These are phyloP conservation scores for Acipenser ruthenus DNA, from an alignment of 2,797 vertebrate genomes.

Conservation along the genomic window DNA sequence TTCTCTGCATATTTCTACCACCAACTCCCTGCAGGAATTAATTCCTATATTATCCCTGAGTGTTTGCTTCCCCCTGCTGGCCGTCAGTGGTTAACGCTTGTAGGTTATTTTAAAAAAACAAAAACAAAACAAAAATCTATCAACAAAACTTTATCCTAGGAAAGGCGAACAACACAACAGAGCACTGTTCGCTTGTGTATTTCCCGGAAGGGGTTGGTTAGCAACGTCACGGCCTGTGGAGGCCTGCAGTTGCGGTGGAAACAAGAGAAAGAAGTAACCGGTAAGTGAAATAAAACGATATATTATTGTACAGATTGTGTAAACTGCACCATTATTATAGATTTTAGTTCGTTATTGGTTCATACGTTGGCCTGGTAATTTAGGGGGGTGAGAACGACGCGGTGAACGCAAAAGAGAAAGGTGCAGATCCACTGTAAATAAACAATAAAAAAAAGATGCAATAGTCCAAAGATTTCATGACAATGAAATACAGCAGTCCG, in stretches of 20 bases:
- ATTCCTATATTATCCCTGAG: neutral
- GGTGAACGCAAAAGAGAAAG: neutral
- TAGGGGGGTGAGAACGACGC: too few relatives aligned
- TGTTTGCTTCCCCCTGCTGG: neutral
- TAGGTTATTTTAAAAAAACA: neutral
- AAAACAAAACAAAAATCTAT: neutral
- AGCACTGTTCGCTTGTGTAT: conserved; percentile 42
- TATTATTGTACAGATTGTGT: too few relatives aligned
- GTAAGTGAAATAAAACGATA: conserved; percentile 33
- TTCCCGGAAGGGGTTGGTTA: conserved; percentile 63
- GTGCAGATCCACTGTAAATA: conserved; percentile 1
- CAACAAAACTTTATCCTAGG: neutral
- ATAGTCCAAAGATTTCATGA: too few relatives aligned
- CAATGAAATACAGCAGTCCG: too few relatives aligned
- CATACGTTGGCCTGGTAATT: too few relatives aligned
- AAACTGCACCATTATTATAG: too few relatives aligned
- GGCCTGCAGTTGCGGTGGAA: conserved; percentile 29
- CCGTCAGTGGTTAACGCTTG: neutral
- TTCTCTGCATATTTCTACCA: too few relatives aligned
- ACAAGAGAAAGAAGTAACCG: conserved; percentile 6
- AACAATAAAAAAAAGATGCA: conserved; percentile 15
- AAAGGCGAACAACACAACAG: neutral
- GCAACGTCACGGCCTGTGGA: conserved; percentile 53
- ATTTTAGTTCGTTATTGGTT: too few relatives aligned
- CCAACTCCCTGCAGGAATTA: too few relatives aligned